Conservation (phyloP, 23 tunicate species). For the Oikopleura vanhoeffeni region DNA sequence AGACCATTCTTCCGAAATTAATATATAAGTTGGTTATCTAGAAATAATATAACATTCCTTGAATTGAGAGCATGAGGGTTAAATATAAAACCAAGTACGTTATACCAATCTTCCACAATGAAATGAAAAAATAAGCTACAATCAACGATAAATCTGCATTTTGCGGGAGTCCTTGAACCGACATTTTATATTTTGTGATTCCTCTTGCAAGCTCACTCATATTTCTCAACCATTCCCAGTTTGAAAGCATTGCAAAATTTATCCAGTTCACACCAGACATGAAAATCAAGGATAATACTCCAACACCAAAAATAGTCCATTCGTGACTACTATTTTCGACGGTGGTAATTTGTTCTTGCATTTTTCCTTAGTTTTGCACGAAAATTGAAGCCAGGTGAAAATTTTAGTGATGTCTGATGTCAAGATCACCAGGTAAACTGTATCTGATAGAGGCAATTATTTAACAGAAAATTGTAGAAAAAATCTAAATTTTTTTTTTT, state of each 20-base stretch:
- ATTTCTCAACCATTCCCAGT: background rate
- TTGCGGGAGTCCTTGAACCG: background rate
- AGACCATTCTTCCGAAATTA: too few species aligned
- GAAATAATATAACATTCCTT: too few species aligned
- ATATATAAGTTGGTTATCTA: too few species aligned
- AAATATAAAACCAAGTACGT: background rate
- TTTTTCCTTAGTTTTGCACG: too few species aligned
- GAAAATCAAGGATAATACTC: background rate
- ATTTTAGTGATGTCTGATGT: too few species aligned
- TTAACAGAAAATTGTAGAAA: too few species aligned
- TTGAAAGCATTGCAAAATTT: background rate
- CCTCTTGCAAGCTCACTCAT: background rate
- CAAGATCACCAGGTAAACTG: too few species aligned
- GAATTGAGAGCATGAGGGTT: background rate
- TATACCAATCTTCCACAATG: background rate
- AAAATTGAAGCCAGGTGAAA: too few species aligned
- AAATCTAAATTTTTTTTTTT: too few species aligned
- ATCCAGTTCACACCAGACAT: background rate
- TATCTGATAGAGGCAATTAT: too few species aligned
- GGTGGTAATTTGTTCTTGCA: too few species aligned
- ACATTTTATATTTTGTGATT: background rate
- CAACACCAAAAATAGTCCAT: background rate
- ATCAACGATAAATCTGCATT: background rate
- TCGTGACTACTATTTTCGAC: too few species aligned
- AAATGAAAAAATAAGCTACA: background rate